Evolutionary conservation across 1,140 invertebrate species (phyloP), one percentile per base, ranked within the genome.

Genomic region (Macrocentrus cingulum): DNA sequence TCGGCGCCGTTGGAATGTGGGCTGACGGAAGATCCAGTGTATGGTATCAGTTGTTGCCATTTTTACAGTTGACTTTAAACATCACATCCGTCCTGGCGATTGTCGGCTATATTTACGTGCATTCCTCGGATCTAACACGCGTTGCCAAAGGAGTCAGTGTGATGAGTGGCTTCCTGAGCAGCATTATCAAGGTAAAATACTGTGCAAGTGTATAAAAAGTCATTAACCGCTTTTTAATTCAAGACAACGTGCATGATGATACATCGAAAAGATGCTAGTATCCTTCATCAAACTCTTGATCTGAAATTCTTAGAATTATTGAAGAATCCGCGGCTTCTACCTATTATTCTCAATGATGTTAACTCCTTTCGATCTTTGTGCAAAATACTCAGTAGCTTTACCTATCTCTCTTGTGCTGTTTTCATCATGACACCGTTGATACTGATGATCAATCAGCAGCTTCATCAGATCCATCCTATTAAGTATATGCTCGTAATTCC

Each of bases 101-200:
- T 2, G 19, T 41, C 8, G 15, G 18, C 23, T 56, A 16, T 29
- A 9, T 48, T 11, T 11, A 7, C 8, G 25, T 32, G n/a, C 15
- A 56, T 34, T 16, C 19, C 23, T 9, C 3, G 5, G 36, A 56
- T 49, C 2, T 49, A 0, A 16, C 23, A 8, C 4, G 37, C 29
- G 13, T 41, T 1, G 50, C 37, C 1, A 56, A 49, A 49, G 36
- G 60, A 6, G 22, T 70, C 1, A 62, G 64, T 45, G 22, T 61
- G 1, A 1, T 55, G 1, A 36, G 59, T 9, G 63, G 64, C 41
- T 68, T 32, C 18, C 32, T 58, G 2, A 53, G 60, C 11, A 32
- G 16, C 9, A 57, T 60, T 50, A 1, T 66, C 2, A 67, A 69
- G 56, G 66, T 69, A 53, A 51, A 2, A 7, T n/a, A n/a, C n/a